Evolutionary conservation across 2,797 vertebrate genomes (phyloP), one percentile per base, ranked within the genome.

Genomic region (Knipowitschia caucasica): DNA sequence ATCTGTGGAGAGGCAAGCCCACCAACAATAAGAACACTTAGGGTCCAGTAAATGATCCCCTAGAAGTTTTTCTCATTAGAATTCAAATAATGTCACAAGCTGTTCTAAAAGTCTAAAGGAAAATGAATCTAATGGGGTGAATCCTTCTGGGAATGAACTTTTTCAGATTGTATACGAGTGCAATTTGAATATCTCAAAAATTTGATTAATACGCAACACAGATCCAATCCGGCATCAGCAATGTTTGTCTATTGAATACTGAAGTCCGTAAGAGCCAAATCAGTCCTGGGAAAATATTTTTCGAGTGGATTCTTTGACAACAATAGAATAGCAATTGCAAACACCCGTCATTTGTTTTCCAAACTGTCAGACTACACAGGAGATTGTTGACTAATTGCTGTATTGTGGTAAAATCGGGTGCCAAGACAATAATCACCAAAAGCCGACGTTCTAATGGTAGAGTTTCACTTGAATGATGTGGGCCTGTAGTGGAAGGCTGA

Each of bases 331-430:
- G 45, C 27, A 47, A 49, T 34, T 33, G 7, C 29, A 21, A 31
- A 49, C 17, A 49, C 29, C 30, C 18, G n/a, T 34, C 46, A 49
- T 49, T 49, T 20, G 46, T 14, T 33, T 33, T 33, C 18, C n/a
- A 33, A 49, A 49, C 20, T 33, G 46, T 49, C 46, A 49, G 46
- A 49, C 18, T n/a, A 21, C 45, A 47, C 17, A 17, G 45, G 31
- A 31, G 30, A 33, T 33, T 18, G 15, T 18, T 21, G 27, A 49
- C 45, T 49, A 49, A 49, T 49, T 49, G 29, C 29, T 49, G 46
- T 49, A 49, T 33, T 49, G 18, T 14, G 33, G 46, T n/a, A 49
- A 31, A 49, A 33, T 18, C 12, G 5, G 14, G 27, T 20, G 45
- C 14, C 3, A 17, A 27, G 27, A 12, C 27, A 6, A 3, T 18